Base-by-base conservation (phyloP, 2,797 vertebrate genomes). In the Chrosomus eos region DNA sequence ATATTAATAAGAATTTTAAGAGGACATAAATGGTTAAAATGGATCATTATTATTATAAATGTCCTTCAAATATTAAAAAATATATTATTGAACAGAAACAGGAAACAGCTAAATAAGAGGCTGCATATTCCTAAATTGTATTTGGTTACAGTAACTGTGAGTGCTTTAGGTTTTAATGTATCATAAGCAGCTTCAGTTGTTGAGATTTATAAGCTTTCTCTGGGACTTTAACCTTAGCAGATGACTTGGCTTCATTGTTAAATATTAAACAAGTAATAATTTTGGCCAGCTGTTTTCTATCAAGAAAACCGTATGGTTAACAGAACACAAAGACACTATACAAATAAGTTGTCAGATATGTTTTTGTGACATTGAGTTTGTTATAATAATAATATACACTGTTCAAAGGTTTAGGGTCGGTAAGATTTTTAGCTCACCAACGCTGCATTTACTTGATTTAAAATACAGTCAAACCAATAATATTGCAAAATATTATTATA, bases 261-360 rank as follows among this genome's bases (percentile, higher is more conserved):
- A 82, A 72, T 43, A 71, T 80, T 80, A 67, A 80, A 80, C 78
- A 80, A 68, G 43, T 38, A 48, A 80, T 80, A 80, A 26, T 62
- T 38, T 51, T 53, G 26, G 3, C 66, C 77, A 48, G 21, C 73
- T 55, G 51, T 78, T 72, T 72, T 62, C 33, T 77, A 4, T 60
- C 23, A 28, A 16, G 67, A 64, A 14, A 23, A 14, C 51, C 19
- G n/a, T 60, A 38, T 26, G 55, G 53, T 21, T 74, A 19, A 74
- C 28, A 33, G 28, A 75, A 38, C 38, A 31, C 4, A 75, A 75
- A 75, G 14, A 75, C 21, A 33, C 45, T 31, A 4, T 51, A 31
- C 21, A 28, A 51, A 31, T 7, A 76, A 26, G 0, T 40, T 3
- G 28, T 23, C 9, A 48, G 7, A 58, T 36, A 16, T 55, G 51